Evolutionary conservation across 2,797 vertebrate genomes (phyloP).

Genomic region (Sus cebifrons): DNA sequence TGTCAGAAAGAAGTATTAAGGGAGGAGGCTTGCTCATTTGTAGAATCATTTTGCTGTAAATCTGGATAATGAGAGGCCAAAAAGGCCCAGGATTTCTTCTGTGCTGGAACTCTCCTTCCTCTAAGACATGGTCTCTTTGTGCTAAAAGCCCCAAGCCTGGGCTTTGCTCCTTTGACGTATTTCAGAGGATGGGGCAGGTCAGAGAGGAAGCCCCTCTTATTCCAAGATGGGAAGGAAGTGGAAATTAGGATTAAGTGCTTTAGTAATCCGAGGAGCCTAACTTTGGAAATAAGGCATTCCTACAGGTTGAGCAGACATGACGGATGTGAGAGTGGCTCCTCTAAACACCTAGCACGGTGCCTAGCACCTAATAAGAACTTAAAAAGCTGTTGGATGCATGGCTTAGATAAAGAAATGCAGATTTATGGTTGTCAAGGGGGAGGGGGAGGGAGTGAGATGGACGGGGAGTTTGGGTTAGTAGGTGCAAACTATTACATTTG

Average conservation of each 20-base stretch:
- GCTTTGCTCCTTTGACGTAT: neutral
- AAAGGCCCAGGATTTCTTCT: neutral
- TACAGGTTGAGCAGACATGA: neutral
- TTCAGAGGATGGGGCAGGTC: neutral
- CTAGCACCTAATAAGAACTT: neutral
- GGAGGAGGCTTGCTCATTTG: neutral
- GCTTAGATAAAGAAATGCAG: neutral
- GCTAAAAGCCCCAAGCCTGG: neutral
- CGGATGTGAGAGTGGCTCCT: neutral
- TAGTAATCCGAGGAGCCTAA: neutral
- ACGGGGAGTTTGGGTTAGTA: too few relatives aligned
- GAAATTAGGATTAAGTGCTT: neutral
- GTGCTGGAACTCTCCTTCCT: neutral
- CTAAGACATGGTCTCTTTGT: neutral
- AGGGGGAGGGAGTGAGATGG: too few relatives aligned
- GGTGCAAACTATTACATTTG: too few relatives aligned
- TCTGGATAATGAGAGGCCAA: neutral
- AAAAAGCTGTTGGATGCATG: neutral
- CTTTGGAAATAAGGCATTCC: neutral
- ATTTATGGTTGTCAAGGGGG: too few relatives aligned
- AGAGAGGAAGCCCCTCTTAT: neutral
- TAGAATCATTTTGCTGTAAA: neutral
- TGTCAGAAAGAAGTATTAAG: neutral
- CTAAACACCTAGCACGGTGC: neutral
- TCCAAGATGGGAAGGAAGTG: neutral